Base-by-base conservation (phyloP, 2,888 invertebrate genomes). In the Flexamia atlantica region DNA sequence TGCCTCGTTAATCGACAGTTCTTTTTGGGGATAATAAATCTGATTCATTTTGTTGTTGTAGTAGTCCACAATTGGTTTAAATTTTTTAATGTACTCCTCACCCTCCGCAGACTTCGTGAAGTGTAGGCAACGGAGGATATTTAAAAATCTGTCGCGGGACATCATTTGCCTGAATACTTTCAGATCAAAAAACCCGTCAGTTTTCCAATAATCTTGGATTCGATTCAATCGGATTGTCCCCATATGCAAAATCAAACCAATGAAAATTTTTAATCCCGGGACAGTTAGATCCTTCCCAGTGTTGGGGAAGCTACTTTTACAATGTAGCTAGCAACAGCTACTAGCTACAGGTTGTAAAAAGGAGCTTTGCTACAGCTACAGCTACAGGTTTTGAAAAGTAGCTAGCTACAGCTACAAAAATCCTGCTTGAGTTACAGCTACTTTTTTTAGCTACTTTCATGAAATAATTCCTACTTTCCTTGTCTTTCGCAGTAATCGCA, bases 21-120 rank as follows among this genome's bases (percentile, higher is more conserved):
- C 74, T 72, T 82, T 83, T 3, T 53, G 50, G 12, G 85, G 84
- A 79, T 85, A 83, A 80, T 84, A 87, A 32, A 84, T 68, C 14
- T 82, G 25, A 1, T 46, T 42, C 84, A 86, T 86, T 79, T 76
- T 85, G 1, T 83, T 36, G 68, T 86, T 85, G 46, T 85, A 86
- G 80, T 84, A 84, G 17, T 85, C 50, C 32, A 85, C 42, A 5
- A 86, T 40, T 5, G 17, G 88, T 90, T 72, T 36, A 1, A 74
- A 82, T 84, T 79, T 86, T 84, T n/a, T 12, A 20, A 23, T 20
- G 7, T 1, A 74, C 3, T 60, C 10, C 60, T 5, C n/a, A 1
- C 12, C 1, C 1, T 17, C 7, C 3, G n/a, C 23, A 2, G 30
- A 14, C 5, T 12, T 14, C 0, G 40, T 17, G 14, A 32, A 74